Percentiles rank a stretch among this genome's conserved stretches.
These are phyloP conservation scores for Odocoileus virginianus DNA, from an alignment of 2,113 vertebrate genomes.

Conservation along the genomic window DNA sequence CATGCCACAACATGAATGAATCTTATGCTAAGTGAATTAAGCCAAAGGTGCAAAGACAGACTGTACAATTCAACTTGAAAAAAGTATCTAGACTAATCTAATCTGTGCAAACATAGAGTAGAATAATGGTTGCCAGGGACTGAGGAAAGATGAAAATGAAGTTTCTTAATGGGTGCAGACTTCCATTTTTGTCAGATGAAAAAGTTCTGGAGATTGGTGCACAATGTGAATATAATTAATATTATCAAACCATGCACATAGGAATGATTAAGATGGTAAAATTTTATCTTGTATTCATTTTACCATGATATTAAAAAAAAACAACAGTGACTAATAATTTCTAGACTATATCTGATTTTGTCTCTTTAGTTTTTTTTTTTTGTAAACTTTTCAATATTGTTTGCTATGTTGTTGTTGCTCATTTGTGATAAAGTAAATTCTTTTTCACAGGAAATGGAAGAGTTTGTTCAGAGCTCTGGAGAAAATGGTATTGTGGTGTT, in stretches of 20 bases:
- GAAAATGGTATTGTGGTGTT: conserved; percentile 87
- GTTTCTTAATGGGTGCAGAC: neutral
- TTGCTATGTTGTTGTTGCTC: neutral
- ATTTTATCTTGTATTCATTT: neutral
- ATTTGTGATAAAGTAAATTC: neutral
- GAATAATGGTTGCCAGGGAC: neutral
- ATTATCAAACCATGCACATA: neutral
- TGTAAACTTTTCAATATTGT: neutral
- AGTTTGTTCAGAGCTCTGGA: conserved; percentile 88
- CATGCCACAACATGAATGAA: neutral
- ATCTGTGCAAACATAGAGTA: neutral
- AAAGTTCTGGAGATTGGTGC: neutral
- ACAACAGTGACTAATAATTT: neutral
- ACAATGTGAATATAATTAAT: neutral
- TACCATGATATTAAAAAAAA: neutral
- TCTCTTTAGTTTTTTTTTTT: neutral
- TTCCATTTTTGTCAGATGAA: neutral
- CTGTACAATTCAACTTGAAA: too few relatives aligned
- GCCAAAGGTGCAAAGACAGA: neutral
- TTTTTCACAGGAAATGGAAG: conserved; percentile 85
- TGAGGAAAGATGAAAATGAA: neutral
- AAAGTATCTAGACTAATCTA: neutral
- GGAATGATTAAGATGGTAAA: neutral
- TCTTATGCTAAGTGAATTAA: neutral
- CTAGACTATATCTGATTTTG: neutral